Evolutionary conservation across 2,888 invertebrate genomes (phyloP), one percentile per base, ranked within the genome.

Genomic region (Amphipyra tragopoginis): DNA sequence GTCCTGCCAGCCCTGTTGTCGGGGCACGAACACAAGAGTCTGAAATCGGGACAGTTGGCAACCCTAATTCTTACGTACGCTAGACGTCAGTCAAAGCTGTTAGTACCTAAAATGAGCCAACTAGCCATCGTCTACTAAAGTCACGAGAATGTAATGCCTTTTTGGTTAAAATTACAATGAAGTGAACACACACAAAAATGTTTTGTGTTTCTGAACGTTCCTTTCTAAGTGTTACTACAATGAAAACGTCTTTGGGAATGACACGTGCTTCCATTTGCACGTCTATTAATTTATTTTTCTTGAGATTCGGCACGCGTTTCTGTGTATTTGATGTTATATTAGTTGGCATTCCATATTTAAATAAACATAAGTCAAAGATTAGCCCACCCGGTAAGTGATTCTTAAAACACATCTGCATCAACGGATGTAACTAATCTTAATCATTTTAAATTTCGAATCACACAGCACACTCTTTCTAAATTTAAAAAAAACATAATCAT

Each of bases 401-500:
- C 50, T 39, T n/a, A 43, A 43, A 68, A 53, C 45, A 15, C 34
- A 55, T 59, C 26, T 51, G 43, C 29, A 42, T 33, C 7, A 51
- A 43, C 63, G 47, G 47, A 54, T 70, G 57, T 51, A 58, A 54
- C 49, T 42, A 52, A 51, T 69, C 52, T 11, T 34, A 45, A 26
- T 51, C 34, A 52, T 52, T 67, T 65, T 38, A 49, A 72, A 72
- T 40, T 55, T 47, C 51, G 65, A 73, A 59, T 56, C 59, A 62
- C 29, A 38, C 43, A 21, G 48, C 26, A 21, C 44, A 54, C 47
- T 38, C 40, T 49, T 65, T 67, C 56, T 38, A 65, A 65, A 75
- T 65, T 66, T 40, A 54, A 73, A 73, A 71, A 69, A 63, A 64
- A 57, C 13, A 43, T 53, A 64, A 64, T 62, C 73, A 66, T 64